A percentile compares a stretch with the other conserved stretches of the same genome.
These are phyloP conservation scores for Drosophila novamexicana DNA, from an alignment of 1,140 invertebrate species.

Conservation along the genomic window DNA sequence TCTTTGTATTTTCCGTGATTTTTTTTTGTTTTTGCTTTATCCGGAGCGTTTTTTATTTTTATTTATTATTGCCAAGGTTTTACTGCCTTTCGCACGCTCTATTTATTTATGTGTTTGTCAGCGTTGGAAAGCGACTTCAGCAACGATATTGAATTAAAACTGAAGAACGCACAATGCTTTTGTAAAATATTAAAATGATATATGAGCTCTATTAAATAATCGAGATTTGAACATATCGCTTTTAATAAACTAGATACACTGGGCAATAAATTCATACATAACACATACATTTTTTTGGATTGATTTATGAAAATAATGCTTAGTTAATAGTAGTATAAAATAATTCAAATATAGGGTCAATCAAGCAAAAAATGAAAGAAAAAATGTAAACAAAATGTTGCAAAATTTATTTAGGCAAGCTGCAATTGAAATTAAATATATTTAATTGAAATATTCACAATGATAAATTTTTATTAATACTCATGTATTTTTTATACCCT, in stretches of 20 bases:
- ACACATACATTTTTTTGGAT: background rate
- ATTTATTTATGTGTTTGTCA: slow-evolving; percentile 48
- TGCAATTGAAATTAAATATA: no score
- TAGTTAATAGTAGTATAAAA: no score
- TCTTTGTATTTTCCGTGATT: slow-evolving; percentile 36
- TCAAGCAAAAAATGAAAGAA: no score
- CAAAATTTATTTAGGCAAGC: no score
- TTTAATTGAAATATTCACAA: no score
- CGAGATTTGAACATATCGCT: slow-evolving; percentile 7
- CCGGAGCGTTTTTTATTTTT: slow-evolving; percentile 53
- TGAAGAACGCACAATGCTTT: slow-evolving; percentile 11
- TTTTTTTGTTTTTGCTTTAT: slow-evolving; percentile 16
- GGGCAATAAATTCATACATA: background rate
- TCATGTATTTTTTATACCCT: no score
- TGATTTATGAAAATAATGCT: background rate
- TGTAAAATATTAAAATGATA: slow-evolving; percentile 47
- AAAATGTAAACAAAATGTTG: no score
- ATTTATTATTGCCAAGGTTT: slow-evolving; percentile 66
- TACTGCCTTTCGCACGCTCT: slow-evolving; percentile 4
- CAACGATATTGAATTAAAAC: slow-evolving; percentile 27
- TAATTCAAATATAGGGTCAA: no score
- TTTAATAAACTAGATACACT: slow-evolving; percentile 12
- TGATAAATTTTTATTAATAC: no score
- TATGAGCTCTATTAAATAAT: slow-evolving; percentile 16
- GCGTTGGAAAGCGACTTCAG: slow-evolving; percentile 11